phyloP scores from a whole-genome alignment of 2,113 vertebrate species.

The Marcusenius ussheri region DNA sequence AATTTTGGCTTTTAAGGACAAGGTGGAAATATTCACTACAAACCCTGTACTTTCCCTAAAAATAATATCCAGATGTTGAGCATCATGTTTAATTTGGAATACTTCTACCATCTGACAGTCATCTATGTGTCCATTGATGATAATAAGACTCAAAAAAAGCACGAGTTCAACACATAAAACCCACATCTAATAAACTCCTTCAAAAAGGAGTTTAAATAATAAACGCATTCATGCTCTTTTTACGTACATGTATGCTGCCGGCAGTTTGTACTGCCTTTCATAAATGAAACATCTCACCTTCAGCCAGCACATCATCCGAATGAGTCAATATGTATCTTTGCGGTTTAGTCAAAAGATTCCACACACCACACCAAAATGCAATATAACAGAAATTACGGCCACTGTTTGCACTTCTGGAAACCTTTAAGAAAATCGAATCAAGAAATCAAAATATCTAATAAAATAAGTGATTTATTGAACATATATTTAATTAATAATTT shows the following conservation, averaged over 20 bases:
- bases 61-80: background rate
- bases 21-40: background rate
- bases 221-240: background rate
- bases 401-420: background rate
- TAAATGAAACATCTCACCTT: conserved; percentile 21
- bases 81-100: background rate
- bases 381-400: conserved; percentile 14
- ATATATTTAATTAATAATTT: background rate
- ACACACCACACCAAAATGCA: conserved; percentile 20
- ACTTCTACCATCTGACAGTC: background rate
- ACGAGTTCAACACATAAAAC: background rate
- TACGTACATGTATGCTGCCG: background rate
- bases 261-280: background rate
- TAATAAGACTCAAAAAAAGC: background rate
- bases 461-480: background rate
- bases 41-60: background rate
- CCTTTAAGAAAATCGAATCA: background rate
- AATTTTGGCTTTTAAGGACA: background rate
- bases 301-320: conserved; percentile 6
- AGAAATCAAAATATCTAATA: background rate
- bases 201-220: background rate
- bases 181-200: background rate
- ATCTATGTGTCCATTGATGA: background rate
- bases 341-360: conserved; percentile 30
- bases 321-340: conserved; percentile 23